phyloP scores from a whole-genome alignment of 2,797 vertebrate genomes.

The Crocidura indochinensis region DNA sequence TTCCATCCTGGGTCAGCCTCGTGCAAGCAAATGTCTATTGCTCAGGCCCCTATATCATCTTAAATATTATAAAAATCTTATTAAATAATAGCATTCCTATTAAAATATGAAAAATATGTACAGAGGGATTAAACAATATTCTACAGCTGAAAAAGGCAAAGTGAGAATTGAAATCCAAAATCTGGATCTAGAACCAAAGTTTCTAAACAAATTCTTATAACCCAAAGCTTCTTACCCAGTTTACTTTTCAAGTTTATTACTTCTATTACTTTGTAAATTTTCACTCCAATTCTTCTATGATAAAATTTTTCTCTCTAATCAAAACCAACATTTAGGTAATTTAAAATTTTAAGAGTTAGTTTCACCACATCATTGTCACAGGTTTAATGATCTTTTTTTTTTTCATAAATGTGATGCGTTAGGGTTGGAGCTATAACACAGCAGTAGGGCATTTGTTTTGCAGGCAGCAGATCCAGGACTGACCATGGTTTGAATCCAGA shows the following conservation, averaged over 20 bases:
- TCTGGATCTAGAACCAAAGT: background rate
- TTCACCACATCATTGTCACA: background rate
- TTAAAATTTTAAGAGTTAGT: background rate
- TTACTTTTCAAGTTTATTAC: background rate
- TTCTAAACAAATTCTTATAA: too few relatives aligned
- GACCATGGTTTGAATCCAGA: too few relatives aligned
- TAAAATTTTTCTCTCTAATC: background rate
- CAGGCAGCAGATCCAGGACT: too few relatives aligned
- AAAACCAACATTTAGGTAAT: slow-evolving; percentile 33
- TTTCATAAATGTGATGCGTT: too few relatives aligned
- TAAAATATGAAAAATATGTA: slow-evolving; percentile 43
- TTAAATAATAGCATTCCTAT: background rate
- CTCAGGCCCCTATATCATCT: too few relatives aligned
- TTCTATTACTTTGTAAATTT: background rate
- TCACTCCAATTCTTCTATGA: background rate
- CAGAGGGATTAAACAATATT: background rate
- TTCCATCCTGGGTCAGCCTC: too few relatives aligned
- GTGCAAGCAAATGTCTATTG: too few relatives aligned
- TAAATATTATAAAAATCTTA: background rate
- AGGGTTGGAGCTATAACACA: too few relatives aligned
- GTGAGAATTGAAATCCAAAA: slow-evolving; percentile 20
- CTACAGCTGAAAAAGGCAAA: background rate
- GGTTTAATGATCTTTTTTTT: too few relatives aligned
- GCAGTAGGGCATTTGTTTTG: too few relatives aligned
- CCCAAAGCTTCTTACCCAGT: background rate